These are phyloP conservation scores for Lasioglossum calceatum DNA, from an alignment of 2,888 invertebrate species.

Conservation along the genomic window DNA sequence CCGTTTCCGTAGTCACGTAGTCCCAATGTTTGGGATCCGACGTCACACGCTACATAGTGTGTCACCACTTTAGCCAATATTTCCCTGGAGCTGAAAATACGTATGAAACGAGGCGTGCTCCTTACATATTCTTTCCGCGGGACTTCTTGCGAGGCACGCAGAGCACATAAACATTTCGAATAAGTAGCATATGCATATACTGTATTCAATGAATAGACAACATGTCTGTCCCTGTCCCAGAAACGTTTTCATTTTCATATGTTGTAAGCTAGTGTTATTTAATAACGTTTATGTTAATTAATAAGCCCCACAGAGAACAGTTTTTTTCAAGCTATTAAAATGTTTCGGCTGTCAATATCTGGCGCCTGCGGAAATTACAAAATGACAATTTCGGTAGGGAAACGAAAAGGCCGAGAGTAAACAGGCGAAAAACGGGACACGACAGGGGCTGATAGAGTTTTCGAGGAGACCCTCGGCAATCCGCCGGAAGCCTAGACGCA, in stretches of 20 bases:
- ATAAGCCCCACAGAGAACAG: background rate
- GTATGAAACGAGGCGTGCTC: too few relatives aligned
- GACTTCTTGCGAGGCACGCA: too few relatives aligned
- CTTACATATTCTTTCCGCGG: too few relatives aligned
- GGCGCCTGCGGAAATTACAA: background rate
- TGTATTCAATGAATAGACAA: background rate
- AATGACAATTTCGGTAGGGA: background rate
- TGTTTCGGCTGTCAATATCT: too few relatives aligned
- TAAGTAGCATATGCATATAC: too few relatives aligned
- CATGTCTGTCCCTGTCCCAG: background rate
- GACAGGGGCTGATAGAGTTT: background rate
- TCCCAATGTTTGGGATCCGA: too few relatives aligned
- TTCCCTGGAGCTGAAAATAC: too few relatives aligned
- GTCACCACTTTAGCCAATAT: too few relatives aligned
- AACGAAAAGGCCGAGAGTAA: background rate
- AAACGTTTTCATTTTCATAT: background rate
- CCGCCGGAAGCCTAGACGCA: constrained; percentile 4
- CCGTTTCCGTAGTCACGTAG: too few relatives aligned
- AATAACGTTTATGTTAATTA: background rate
- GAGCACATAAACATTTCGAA: too few relatives aligned
- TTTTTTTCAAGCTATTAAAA: too few relatives aligned
- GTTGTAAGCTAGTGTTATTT: background rate
- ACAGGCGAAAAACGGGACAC: background rate
- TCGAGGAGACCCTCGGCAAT: background rate
- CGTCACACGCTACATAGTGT: too few relatives aligned